Base-by-base conservation (phyloP, 2,888 invertebrate genomes). In the Andrena hattorfiana region DNA sequence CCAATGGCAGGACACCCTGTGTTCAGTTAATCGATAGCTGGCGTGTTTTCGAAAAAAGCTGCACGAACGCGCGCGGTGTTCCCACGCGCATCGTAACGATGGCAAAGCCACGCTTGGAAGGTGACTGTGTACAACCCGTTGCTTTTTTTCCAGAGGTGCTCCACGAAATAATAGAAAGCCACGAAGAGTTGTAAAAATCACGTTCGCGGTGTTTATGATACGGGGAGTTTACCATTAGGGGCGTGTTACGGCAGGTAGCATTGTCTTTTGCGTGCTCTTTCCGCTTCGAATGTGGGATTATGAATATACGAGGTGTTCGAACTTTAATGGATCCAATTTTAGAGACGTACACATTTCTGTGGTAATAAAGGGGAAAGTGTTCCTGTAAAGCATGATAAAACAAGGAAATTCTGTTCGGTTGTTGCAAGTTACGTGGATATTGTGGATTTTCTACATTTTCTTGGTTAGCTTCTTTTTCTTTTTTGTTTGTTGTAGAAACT, bases 161-260 rank as follows among this genome's bases (percentile, higher is more conserved):
- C 7, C 26, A 23, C n/a, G 32, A 63, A 72, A 64, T 54, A 64
- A 54, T 64, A 72, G 64, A 63, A 72, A 54, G 63, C 35, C 7
- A 8, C 1, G 2, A n/a, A n/a, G 26, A 35, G 26, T 26, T 20
- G 64, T 64, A 42, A 64, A 73, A 73, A 42, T 64, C 72, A 56
- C 72, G 42, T 42, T 35, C 23, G 6, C 8, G n/a, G 16, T 54
- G 63, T n/a, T 64, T 64, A n/a, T 51, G 13, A 20, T 28, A 30
- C 51, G 1, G 20, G 7, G 51, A 16, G n/a, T 63, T 64, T 54
- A 26, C 13, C 32, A 64, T 54, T 62, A 63, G 35, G 7, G 0
- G n/a, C 13, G 3, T 4, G 32, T n/a, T 72, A 35, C 54, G 6
- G 5, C 49, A 10, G 51, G 7, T 35, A n/a, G 8, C 35, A 7